Evolutionary conservation across 2,888 invertebrate species (phyloP).

Genomic region (Aporophyla lueneburgensis): DNA sequence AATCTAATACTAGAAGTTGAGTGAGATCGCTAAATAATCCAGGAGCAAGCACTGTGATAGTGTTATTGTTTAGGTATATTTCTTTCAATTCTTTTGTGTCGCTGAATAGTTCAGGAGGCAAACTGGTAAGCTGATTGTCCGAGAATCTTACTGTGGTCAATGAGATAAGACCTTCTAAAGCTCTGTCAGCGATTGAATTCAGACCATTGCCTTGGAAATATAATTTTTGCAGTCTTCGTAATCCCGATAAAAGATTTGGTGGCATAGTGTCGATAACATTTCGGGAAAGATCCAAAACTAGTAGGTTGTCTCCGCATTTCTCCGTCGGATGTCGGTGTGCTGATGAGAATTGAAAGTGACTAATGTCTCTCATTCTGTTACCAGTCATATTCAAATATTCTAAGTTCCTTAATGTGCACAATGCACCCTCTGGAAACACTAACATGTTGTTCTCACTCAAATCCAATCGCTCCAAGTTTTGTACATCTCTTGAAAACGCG

Average conservation of each 20-base stretch:
- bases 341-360: constrained; percentile 93
- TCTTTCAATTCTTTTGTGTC: constrained; percentile 95
- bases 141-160: constrained; percentile 94
- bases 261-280: constrained; percentile 95
- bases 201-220: constrained; percentile 95
- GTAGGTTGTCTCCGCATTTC: constrained; percentile 93
- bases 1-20: constrained; percentile 94
- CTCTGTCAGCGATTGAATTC: constrained; percentile 94
- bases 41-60: constrained; percentile 95
- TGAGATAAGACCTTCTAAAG: constrained; percentile 94
- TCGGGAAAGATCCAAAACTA: constrained; percentile 93
- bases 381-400: constrained; percentile 95
- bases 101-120: constrained; percentile 95
- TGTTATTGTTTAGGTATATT: constrained; percentile 95
- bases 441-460: constrained; percentile 95
- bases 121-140: constrained; percentile 94
- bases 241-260: constrained; percentile 93
- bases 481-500: constrained; percentile 94
- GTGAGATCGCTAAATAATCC: constrained; percentile 94
- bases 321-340: constrained; percentile 91
- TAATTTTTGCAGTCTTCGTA: constrained; percentile 93
- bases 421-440: constrained; percentile 94
- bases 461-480: constrained; percentile 93
- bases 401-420: constrained; percentile 94
- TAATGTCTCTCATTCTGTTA: constrained; percentile 94